Evolutionary conservation across 2,888 invertebrate species (phyloP), one percentile per base, ranked within the genome.

Genomic region (Atrina japonica): DNA sequence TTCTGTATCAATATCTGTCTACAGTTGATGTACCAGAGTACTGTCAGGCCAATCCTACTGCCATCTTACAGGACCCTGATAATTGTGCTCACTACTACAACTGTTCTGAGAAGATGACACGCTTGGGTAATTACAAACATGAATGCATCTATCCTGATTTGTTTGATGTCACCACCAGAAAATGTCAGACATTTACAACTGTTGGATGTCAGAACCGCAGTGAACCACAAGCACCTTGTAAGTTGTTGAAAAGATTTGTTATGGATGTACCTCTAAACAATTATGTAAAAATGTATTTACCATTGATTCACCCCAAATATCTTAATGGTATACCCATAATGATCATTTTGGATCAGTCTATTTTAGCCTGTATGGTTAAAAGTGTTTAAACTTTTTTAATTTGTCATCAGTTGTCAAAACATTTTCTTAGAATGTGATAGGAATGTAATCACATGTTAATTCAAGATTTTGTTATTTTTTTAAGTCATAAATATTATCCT

Each of bases 161-260:
- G 43, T 81, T 78, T 60, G 77, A 77, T 16, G 71, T 68, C n/a
- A 56, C 52, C 11, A 71, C 73, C 9, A 69, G 66, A 68, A 50
- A 66, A 9, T 81, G 81, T 63, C 66, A 73, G 50, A 68, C 70
- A 35, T 77, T 77, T 60, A 72, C 71, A 14, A 72, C 69, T 2
- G 78, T 78, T 1, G 52, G 67, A 7, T 81, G 81, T 71, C 66
- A 70, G 27, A 66, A 63, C 18, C 66, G 76, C 35, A 70, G 29
- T 47, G 78, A 77, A 49, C 77, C 77, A 0, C 67, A 73, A 50
- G 76, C 81, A 11, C 81, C 81, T 40, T 81, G 81, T 81, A 66
- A 70, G 78, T 73, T n/a, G n/a, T n/a, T 3, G 16, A 21, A 50
- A 16, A 18, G 16, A 14, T 63, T 77, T 2, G 45, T 81, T 80